Base-by-base conservation (phyloP, 2,797 vertebrate genomes). In the Lagocephalus sceleratus region DNA sequence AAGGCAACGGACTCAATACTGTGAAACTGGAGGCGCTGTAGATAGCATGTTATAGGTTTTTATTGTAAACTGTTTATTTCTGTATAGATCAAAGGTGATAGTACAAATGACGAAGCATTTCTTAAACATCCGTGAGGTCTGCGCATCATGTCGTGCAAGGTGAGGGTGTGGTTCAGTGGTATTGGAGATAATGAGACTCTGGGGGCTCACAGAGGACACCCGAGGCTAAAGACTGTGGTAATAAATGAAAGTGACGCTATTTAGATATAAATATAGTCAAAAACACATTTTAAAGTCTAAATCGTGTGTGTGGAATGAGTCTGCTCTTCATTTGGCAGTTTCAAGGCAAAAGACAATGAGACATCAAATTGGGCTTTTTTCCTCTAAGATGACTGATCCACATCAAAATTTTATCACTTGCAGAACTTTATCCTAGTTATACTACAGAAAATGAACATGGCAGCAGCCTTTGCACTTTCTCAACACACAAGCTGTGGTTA, bases 11-110 rank as follows among this genome's bases (percentile, higher is more conserved):
- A 84, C 87, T 82, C 76, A 83, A 89, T 89, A 91, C 90, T 91
- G 91, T 92, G 91, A 92, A 91, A 90, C 86, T 88, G 85, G 88
- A 92, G 90, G 86, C 83, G 82, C 85, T 90, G 90, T 89, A 91
- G 85, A 87, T 88, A 87, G 84, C 86, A 78, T 79, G 86, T 68
- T 75, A 79, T 81, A 87, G 76, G 77, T 85, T 41, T 9, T 88
- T 84, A 85, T 83, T 90, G 85, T 90, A 86, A 82, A 88, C 85
- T 78, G 79, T 82, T 85, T 77, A 84, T 89, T 90, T 88, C 86
- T 91, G 89, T 90, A 85, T 85, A 90, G 86, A 89, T 87, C 78
- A 88, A 87, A 76, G 58, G 72, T 64, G 73, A 79, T 71, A 79
- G 72, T 82, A 66, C 81, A 87, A 85, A 83, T 78, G 78, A 84